phyloP scores from a whole-genome alignment of 2,113 vertebrate species.

The Myxocyprinus asiaticus region DNA sequence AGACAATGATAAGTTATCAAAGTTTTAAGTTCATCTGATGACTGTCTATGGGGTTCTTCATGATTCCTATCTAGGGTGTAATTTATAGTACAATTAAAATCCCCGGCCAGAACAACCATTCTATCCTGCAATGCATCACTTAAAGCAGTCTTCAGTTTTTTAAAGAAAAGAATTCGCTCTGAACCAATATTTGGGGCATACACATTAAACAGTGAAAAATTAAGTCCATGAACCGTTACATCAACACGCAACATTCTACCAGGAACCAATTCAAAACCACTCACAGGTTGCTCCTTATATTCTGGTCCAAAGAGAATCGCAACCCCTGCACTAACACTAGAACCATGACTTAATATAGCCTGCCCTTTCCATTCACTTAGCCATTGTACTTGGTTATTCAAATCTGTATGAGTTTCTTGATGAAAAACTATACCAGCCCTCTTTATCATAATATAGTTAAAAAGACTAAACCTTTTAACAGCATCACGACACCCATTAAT shows the following conservation, averaged over 20 bases:
- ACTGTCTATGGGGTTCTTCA: not conserved
- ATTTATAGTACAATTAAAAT: not conserved
- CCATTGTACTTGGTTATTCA: not conserved
- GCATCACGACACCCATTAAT: not conserved
- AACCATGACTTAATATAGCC: not conserved
- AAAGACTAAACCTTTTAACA: not conserved
- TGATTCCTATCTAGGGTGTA: not conserved
- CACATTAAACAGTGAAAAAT: too few species aligned
- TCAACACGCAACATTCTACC: too few species aligned
- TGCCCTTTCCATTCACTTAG: not conserved
- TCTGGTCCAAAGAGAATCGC: too few species aligned
- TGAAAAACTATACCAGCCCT: not conserved
- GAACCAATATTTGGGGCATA: too few species aligned
- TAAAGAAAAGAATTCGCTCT: too few species aligned
- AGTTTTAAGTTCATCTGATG: not conserved
- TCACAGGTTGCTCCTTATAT: too few species aligned
- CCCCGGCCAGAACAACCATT: not conserved
- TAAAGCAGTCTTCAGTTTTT: too few species aligned
- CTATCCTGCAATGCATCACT: too few species aligned
- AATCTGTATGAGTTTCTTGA: conserved; percentile 1
- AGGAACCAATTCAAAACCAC: too few species aligned
- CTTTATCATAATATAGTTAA: not conserved
- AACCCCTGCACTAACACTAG: too few species aligned
- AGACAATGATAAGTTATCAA: not conserved
- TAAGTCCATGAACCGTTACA: too few species aligned